Evolutionary conservation across 1,140 invertebrate species (phyloP).

Genomic region (Papilio xuthus): DNA sequence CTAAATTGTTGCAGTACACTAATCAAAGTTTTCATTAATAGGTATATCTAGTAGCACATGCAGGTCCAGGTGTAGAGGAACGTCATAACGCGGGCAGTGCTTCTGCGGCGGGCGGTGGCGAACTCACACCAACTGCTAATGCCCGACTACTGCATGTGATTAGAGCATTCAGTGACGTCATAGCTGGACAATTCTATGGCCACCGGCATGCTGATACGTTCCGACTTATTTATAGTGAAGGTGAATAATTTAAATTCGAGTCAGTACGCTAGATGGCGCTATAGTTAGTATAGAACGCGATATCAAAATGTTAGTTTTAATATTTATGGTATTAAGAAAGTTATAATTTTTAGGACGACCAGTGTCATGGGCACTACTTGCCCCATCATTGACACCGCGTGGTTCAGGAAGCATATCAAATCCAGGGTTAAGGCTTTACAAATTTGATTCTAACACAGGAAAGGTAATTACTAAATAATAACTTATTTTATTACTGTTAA

Average conservation of each 20-base stretch:
- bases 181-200: conserved; percentile 95
- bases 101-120: conserved; percentile 88
- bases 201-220: conserved; percentile 96
- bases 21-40: conserved; percentile 69
- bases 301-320: background rate
- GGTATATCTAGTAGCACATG: conserved; percentile 95
- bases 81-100: conserved; percentile 93
- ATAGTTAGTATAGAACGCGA: background rate
- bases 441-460: conserved; percentile 92
- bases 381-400: conserved; percentile 92
- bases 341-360: conserved; percentile 84
- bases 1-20: conserved; percentile 54
- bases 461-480: conserved; percentile 82
- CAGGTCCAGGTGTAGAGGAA: conserved; percentile 94
- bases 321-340: background rate
- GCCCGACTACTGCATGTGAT: conserved; percentile 88
- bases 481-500: background rate
- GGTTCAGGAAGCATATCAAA: conserved; percentile 90
- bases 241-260: conserved; percentile 51
- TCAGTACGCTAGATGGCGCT: background rate
- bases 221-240: conserved; percentile 90
- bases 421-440: conserved; percentile 93
- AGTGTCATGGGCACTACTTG: conserved; percentile 91
- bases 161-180: conserved; percentile 88
- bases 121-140: conserved; percentile 86